A percentile compares a stretch with the other conserved stretches of the same genome.
phyloP scores from a whole-genome alignment of 2,113 vertebrate genomes.

The Condylura cristata region DNA sequence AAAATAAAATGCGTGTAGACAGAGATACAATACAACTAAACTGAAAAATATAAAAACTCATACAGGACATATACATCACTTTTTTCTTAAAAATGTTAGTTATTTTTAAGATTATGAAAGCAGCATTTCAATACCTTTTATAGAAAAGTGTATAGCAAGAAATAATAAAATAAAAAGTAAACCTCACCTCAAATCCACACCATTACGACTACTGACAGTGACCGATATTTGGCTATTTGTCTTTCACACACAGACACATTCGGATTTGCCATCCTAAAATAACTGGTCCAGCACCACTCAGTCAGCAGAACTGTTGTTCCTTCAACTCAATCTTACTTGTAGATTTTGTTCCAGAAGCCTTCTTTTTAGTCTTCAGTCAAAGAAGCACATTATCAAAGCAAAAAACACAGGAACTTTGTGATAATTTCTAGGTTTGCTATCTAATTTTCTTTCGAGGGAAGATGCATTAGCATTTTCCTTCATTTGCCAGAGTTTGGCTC shows the following conservation, averaged over 20 bases:
- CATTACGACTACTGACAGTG: background rate
- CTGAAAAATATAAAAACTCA: background rate
- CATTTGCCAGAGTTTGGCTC: background rate
- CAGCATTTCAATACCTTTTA: background rate
- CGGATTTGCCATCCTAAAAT: background rate
- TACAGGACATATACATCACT: background rate
- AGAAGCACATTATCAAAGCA: background rate
- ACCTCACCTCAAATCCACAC: background rate
- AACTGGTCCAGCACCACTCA: background rate
- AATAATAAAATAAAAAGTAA: background rate
- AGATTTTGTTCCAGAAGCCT: background rate
- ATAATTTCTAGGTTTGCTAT: background rate
- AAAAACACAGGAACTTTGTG: background rate
- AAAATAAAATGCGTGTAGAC: background rate
- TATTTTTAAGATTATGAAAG: background rate
- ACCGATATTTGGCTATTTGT: background rate
- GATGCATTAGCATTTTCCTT: background rate
- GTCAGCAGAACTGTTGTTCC: background rate
- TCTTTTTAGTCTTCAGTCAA: background rate
- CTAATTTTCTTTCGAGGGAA: background rate
- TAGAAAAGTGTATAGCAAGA: constrained; percentile 13
- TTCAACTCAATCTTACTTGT: background rate
- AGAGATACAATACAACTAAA: background rate
- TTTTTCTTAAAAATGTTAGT: background rate
- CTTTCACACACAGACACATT: background rate